Base-by-base conservation (phyloP, 2,888 invertebrate genomes). In the Philaethria dido region DNA sequence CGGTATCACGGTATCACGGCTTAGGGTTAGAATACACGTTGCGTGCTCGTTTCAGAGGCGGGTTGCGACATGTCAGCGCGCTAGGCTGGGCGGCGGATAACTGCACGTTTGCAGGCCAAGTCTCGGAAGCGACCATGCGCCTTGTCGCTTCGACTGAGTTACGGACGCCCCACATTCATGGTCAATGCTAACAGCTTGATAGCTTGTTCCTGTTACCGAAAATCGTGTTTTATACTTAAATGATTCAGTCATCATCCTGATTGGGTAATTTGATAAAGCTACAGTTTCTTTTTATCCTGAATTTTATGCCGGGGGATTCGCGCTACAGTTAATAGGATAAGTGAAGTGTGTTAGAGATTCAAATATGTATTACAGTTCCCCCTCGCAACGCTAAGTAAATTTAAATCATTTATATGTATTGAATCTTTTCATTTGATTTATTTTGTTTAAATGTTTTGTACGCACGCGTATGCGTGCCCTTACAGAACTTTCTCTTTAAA, bases 1-100 rank as follows among this genome's bases (percentile, higher is more conserved):
- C 55, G 39, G 55, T 57, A 22, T 54, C 29, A 47, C 55, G 39
- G 55, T 57, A 22, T n/a, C 36, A 55, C 39, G 36, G n/a, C 22
- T 39, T 71, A 68, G 67, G 48, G 52, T 62, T 72, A 74, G 78
- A 77, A 80, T 80, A 76, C 57, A 39, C 59, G 77, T 74, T 59
- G 73, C 59, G 69, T 65, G 61, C 64, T 71, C 63, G 69, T 68
- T 72, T 75, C 60, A 61, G 33, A 50, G 74, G 69, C 72, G 71
- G 69, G 73, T 74, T 81, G 82, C 81, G 81, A 85, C 82, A 88
- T 88, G 88, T 85, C 88, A 86, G 82, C 81, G 77, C 90, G 83
- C 82, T 74, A 69, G 77, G 81, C 80, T 80, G 79, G 80, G 83
- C 85, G 85, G 82, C 76, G 79, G 73, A 74, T 80, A 78, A 92